Evolutionary conservation across 2,888 invertebrate species (phyloP), one percentile per base, ranked within the genome.

Genomic region (Archips xylosteana): DNA sequence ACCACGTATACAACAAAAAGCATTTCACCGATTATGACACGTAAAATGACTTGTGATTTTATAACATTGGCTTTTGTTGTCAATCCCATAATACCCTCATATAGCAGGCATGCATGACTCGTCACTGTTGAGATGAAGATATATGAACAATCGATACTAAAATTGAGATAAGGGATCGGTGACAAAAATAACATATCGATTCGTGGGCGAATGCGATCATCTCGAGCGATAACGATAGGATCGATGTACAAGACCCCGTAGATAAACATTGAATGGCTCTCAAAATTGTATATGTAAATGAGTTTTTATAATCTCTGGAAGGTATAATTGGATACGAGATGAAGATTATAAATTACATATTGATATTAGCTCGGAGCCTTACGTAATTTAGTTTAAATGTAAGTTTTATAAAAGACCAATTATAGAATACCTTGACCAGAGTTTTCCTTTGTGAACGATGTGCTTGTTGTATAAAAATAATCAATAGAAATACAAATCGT

Each of bases 181-280:
- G 86, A 88, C 85, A 86, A 85, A 85, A 82, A 80, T 83, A 79
- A 82, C 79, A 83, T 81, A 81, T 78, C 79, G 77, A 78, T 75
- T 72, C 79, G 83, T 85, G 80, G 79, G 82, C 78, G 83, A 77
- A 76, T 68, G 72, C 73, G 82, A 85, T 83, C 76, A 76, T 78
- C 61, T 80, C 66, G 74, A 77, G 67, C 75, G 82, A 85, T 84
- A 82, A 81, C 65, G 75, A 42, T 65, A 70, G 49, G 70, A 57
- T 73, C 70, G 68, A 77, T 74, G 76, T 71, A 74, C 74, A 75
- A 77, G 71, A 72, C 64, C 74, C 63, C 64, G 65, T 65, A 77
- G 78, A 81, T 83, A 80, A 82, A 79, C 79, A 83, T 83, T 82
- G 75, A 75, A 78, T 80, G 76, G 80, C 78, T 80, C 79, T 80